Base-by-base conservation (phyloP, 2,797 vertebrate species). In the Triplophysa yarkandensis region DNA sequence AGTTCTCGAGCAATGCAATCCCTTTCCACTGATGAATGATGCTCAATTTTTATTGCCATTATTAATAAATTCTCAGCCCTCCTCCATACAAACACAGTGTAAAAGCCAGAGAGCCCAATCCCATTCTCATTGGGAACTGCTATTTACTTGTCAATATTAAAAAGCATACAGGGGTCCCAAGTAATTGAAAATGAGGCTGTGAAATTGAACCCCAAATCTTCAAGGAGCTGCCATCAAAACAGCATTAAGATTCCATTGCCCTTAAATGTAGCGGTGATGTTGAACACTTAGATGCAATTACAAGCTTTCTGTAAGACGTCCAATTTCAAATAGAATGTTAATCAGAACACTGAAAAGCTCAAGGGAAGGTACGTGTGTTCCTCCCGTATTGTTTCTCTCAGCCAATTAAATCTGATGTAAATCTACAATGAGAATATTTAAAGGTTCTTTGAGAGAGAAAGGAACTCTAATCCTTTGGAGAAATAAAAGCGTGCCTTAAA, bases 321-420 rank as follows among this genome's bases (percentile, higher is more conserved):
- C 77, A 57, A 84, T 86, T 83, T 85, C 3, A 84, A 21, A 76
- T 79, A 82, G 77, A 82, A 77, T 58, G 84, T 86, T 88, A 82
- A 86, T 83, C 81, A 79, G 83, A 80, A 84, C 57, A 52, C 65
- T 21, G 43, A 88, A 86, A 89, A 86, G 88, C 84, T 85, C 80
- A 81, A 46, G 84, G 81, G 81, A 81, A 75, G 82, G 77, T 81
- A 55, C 2, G 6, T 23, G 27, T 68, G n/a, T 27, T 14, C 21
- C 17, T 61, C 50, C 74, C 25, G 9, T 1, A 41, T 44, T 30
- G 58, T 46, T 7, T 43, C 71, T 80, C 74, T 41, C 2, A 71
- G 65, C 74, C 58, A 73, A 23, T 73, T 74, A 27, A 83, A 64
- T 80, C 63, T 44, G 30, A 39, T 30, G 27, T 30, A 30, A 30